Base-by-base conservation (phyloP, 2,113 vertebrate genomes). In the Cavia porcellus region DNA sequence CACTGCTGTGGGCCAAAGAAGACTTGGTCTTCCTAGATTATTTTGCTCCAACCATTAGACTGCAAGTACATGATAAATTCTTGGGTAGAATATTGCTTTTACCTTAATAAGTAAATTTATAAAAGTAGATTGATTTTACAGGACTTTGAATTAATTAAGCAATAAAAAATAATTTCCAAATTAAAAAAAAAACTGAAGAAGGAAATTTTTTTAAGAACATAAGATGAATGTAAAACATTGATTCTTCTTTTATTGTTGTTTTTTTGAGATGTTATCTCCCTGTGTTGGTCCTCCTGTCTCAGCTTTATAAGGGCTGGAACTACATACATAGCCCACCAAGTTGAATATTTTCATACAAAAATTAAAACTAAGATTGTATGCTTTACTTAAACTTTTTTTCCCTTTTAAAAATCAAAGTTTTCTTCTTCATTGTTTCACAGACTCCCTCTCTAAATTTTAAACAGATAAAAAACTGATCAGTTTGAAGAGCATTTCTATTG, bases 401-500 rank as follows among this genome's bases (percentile, higher is more conserved):
- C 30, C 47, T 87, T 15, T 7, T 80, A 96, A 95, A 90, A 14
- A 25, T 66, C 50, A 79, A 85, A 3, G 59, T 92, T 85, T 88
- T 83, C 38, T 3, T 89, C n/a, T 92, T 35, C 70, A 52, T 92
- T 89, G 74, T 5, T 38, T 85, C 32, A 97, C 47, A 95, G 45
- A 83, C 12, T 74, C 0, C 15, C n/a, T 15, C 70, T 25, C 8
- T 59, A 88, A 95, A 81, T 77, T 82, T 87, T 64, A 66, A 94
- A 84, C 72, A 64, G 62, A 89, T 62, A 52, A 88, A 81, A 85
- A 86, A 86, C 14, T 86, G 25, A 89, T 95, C 66, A 97, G 90
- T 50, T 64, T 92, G 88, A 97, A 98, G 52, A 50, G 30, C 74
- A 96, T 92, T 42, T 96, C 74, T 96, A 3, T 87, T 95, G 91